Evolutionary conservation across 2,888 invertebrate genomes (phyloP).

Genomic region (Eristalinus sepulchralis): DNA sequence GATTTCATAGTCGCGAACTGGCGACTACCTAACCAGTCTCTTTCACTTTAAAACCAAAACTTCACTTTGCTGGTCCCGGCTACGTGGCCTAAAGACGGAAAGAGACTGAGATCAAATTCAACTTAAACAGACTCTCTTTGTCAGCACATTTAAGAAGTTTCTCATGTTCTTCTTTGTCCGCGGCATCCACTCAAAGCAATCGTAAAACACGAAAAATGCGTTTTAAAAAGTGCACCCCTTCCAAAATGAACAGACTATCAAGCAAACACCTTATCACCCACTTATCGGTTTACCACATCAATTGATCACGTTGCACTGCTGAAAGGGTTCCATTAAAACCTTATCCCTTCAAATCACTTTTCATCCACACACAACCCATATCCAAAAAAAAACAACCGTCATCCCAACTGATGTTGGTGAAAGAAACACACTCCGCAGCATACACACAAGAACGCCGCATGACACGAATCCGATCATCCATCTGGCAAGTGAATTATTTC

Average conservation of each 20-base stretch:
- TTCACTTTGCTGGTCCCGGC: too few relatives aligned
- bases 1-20: too few relatives aligned
- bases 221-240: background rate
- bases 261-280: background rate
- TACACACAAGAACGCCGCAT: background rate
- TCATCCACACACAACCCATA: background rate
- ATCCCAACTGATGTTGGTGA: background rate
- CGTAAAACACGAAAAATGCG: background rate
- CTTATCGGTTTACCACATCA: background rate
- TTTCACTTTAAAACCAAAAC: too few relatives aligned
- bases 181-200: background rate
- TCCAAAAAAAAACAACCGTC: background rate
- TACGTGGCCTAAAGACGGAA: too few relatives aligned
- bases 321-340: background rate
- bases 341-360: background rate
- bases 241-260: background rate
- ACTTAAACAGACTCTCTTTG: too few relatives aligned
- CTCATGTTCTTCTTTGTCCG: too few relatives aligned
- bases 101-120: too few relatives aligned
- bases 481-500: slow-evolving; percentile 13
- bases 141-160: too few relatives aligned
- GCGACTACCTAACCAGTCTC: too few relatives aligned
- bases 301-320: background rate
- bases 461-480: slow-evolving; percentile 3
- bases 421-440: background rate